phyloP scores from a whole-genome alignment of 2,888 invertebrate species.

The Dryocosmus kuriphilus region DNA sequence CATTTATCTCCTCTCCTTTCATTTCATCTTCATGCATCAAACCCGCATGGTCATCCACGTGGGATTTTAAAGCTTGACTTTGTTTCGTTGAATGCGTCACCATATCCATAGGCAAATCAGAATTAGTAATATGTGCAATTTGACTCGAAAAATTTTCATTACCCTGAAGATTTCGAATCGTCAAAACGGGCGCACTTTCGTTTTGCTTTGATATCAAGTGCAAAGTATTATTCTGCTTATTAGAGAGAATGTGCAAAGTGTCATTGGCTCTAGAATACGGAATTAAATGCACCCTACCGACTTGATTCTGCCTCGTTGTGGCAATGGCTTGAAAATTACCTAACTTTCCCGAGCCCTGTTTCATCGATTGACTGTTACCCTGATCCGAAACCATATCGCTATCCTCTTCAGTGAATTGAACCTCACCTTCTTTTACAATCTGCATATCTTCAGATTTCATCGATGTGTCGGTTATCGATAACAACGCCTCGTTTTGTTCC shows the following conservation, averaged over 20 bases:
- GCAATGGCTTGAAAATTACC: constrained; percentile 47
- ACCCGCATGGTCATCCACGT: constrained; percentile 55
- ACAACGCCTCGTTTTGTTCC: constrained; percentile 53
- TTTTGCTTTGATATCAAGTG: constrained; percentile 72
- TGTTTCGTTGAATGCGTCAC: neutral
- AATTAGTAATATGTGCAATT: constrained; percentile 61
- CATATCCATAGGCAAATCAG: constrained; percentile 59
- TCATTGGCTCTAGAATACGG: constrained; percentile 60
- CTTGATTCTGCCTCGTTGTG: constrained; percentile 56
- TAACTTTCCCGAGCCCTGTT: constrained; percentile 42
- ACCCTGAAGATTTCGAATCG: constrained; percentile 69
- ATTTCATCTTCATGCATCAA: constrained; percentile 49
- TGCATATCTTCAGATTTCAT: constrained; percentile 57
- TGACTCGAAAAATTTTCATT: constrained; percentile 70
- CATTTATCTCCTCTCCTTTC: constrained; percentile 60
- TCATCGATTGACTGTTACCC: constrained; percentile 46
- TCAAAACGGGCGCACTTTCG: constrained; percentile 67
- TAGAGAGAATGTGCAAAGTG: constrained; percentile 53
- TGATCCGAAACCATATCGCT: constrained; percentile 20
- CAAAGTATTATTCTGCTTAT: constrained; percentile 65
- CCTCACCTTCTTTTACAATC: constrained; percentile 40
- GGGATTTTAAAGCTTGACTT: constrained; percentile 10
- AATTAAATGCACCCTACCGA: constrained; percentile 66
- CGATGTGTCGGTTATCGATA: constrained; percentile 38
- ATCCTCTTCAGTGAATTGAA: constrained; percentile 5